Percentiles rank a stretch among this genome's conserved stretches.
Evolutionary conservation across 2,797 vertebrate species (phyloP).

Genomic region (Hemibagrus guttatus): DNA sequence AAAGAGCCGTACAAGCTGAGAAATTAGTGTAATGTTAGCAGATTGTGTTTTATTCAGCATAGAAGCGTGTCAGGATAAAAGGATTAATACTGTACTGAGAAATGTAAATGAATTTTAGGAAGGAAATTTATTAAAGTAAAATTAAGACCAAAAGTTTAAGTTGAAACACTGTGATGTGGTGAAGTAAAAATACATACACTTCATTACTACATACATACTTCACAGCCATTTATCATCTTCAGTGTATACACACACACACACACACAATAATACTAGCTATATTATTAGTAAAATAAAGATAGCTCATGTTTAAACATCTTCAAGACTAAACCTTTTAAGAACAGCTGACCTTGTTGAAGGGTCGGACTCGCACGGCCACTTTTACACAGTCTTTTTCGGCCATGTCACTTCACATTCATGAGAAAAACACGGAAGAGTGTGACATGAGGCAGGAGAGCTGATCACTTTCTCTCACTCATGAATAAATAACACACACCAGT

Average conservation of each 20-base stretch:
- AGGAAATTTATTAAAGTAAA: not conserved
- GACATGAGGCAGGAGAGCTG: slow-evolving; percentile 44
- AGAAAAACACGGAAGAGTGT: slow-evolving; percentile 23
- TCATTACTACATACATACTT: not conserved
- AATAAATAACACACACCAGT: slow-evolving; percentile 54
- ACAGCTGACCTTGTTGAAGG: slow-evolving; percentile 82
- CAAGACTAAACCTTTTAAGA: not conserved
- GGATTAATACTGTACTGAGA: not conserved
- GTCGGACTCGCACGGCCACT: slow-evolving; percentile 80
- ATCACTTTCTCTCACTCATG: slow-evolving; percentile 49
- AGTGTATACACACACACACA: not conserved
- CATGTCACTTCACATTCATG: slow-evolving; percentile 63
- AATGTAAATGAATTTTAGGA: slow-evolving; percentile 2
- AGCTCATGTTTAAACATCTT: not conserved
- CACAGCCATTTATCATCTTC: not conserved
- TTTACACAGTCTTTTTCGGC: slow-evolving; percentile 77
- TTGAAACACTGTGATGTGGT: too few species aligned
- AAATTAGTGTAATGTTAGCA: too few species aligned
- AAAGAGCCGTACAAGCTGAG: too few species aligned
- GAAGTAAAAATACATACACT: not conserved
- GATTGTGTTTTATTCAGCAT: not conserved
- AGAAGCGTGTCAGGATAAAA: not conserved
- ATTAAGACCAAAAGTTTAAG: not conserved
- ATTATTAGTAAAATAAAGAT: not conserved
- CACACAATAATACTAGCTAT: not conserved